Base-by-base conservation (phyloP, 2,113 vertebrate species). In the Chionomys nivalis region DNA sequence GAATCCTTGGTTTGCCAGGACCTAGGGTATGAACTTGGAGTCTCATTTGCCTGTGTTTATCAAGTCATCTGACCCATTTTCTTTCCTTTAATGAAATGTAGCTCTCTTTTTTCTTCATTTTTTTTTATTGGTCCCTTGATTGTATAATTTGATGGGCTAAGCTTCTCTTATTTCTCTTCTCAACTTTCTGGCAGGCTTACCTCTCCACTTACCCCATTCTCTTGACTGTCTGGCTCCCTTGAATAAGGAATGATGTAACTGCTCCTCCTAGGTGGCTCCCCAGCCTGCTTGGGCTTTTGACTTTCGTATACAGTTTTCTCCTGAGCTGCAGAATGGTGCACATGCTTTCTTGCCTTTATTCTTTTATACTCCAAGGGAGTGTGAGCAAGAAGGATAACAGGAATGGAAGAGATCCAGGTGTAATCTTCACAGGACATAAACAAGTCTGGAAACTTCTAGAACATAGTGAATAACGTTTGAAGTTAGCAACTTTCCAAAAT, bases 1-100 rank as follows among this genome's bases (percentile, higher is more conserved):
- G 99, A 68, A 99, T 99, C 13, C 99, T 98, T 28, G 99, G 99
- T 83, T 98, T 99, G 92, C 99, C 99, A 0, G 99, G 99, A 55
- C 97, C 87, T 75, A 98, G 99, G 99, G 99, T 99, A 99, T 96
- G 99, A 98, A 92, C 58, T 17, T 92, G 87, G 61, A 86, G 63
- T 95, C 8, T 94, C 97, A 21, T 87, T 95, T 89, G 72, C 87
- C 47, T 81, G 6, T 21, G 23, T 81, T 42, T 95, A 6, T 75
- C 44, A 91, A 78, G 33, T 94, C 65, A 88, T 31, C 44, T 72
- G 4, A 55, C 92, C 44, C 72, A 26, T 94, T 94, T 93, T 78
- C 61, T 81, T 90, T 52, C 91, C 58, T 63, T 94, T 89, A 44
- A 66, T 49, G 83, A 68, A 33, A 49, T 87, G 19, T 23, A 68